phyloP scores from a whole-genome alignment of 1,140 invertebrate species.

The Nasonia giraulti region DNA sequence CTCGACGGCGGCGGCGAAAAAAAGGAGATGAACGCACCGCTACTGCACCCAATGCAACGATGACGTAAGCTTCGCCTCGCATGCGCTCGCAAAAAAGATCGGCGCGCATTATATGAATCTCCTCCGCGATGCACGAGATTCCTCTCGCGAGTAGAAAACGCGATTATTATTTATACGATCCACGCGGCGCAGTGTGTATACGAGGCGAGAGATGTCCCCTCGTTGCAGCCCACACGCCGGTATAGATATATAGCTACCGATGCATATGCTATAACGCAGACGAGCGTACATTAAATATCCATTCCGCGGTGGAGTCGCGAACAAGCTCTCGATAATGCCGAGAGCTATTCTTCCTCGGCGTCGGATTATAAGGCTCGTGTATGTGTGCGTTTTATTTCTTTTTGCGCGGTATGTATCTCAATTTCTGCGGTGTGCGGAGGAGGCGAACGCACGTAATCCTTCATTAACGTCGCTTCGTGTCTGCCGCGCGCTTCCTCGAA shows the following conservation, averaged over 20 bases:
- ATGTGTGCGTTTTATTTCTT: not conserved
- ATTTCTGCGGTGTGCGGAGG: not conserved
- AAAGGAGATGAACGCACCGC: not conserved
- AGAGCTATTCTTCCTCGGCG: not conserved
- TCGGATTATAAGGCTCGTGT: not conserved
- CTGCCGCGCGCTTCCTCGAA: no score
- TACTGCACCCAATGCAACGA: not conserved
- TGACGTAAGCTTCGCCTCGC: not conserved
- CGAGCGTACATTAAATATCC: conserved; percentile 23
- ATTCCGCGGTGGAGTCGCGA: not conserved
- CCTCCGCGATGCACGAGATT: not conserved
- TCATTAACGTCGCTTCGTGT: no score
- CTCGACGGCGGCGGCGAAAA: not conserved
- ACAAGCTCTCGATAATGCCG: conserved; percentile 34
- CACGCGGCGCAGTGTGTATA: conserved; percentile 42
- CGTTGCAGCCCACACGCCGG: not conserved
- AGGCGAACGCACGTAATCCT: no score
- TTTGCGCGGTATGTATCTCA: not conserved
- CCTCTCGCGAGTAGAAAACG: not conserved
- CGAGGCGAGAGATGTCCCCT: conserved; percentile 61
- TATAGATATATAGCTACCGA: not conserved
- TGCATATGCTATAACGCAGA: conserved; percentile 21
- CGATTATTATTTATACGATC: conserved; percentile 72
- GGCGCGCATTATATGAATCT: conserved; percentile 47
- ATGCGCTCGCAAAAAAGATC: conserved; percentile 13